Base-by-base conservation (phyloP, 2,797 vertebrate species). In the Gila robusta region DNA sequence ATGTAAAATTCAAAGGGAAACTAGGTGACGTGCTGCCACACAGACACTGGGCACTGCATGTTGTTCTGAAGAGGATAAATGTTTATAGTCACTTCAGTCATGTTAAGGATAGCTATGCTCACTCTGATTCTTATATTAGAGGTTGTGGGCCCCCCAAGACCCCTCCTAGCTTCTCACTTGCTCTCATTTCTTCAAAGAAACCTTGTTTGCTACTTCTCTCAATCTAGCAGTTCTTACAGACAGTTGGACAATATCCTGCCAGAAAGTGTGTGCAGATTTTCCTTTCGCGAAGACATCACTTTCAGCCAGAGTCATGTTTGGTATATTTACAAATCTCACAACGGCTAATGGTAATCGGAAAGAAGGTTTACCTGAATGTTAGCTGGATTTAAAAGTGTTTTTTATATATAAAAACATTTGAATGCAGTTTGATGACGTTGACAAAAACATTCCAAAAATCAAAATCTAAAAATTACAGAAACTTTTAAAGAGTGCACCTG, bases 361-460 rank as follows among this genome's bases (percentile, higher is more conserved):
- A 93, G 17, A 56, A 91, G 91, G 93, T 93, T 95, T 94, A 95
- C 95, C 95, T 96, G 94, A 94, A 95, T 96, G 95, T 96, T 95
- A 94, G 94, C 92, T 95, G 93, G 94, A 93, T 94, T 88, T 87
- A 93, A 93, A 93, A 95, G 81, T 95, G 94, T 94, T 94, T 96
- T 10, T 74, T 94, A 94, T 94, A 94, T 92, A 93, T 93, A 91
- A 87, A 91, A 92, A 93, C 93, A 95, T 95, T 95, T 93, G 93
- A 94, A 91, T 94, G 94, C 93, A 90, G 91, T 94, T 94, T 92
- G 91, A 94, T 94, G 93, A 94, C 92, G 89, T 93, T 94, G 93
- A 95, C 94, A 95, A 94, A 95, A 96, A 96, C 95, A 96, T 96
- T 95, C 95, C 95, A 96, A 96, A 96, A 95, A 94, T 94, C 95